phyloP scores from a whole-genome alignment of 2,888 invertebrate species.

The Drosophila tripunctata region DNA sequence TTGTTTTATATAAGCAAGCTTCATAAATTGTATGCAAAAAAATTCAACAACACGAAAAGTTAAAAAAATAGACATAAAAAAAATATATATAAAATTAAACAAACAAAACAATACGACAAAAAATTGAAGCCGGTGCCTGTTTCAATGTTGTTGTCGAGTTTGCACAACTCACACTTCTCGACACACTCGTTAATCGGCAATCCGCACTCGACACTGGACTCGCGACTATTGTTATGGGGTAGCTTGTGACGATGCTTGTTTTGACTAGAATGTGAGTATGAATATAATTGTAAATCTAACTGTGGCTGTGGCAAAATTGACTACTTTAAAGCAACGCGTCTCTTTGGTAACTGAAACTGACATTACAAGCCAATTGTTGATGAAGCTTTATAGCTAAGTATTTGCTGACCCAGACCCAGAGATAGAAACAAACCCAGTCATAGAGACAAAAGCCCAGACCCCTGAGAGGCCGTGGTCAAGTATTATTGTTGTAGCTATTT shows the following conservation, averaged over 20 bases:
- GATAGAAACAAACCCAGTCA: neutral
- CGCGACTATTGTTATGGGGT: neutral
- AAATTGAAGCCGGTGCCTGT: slow-evolving; percentile 50
- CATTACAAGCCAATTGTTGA: slow-evolving; percentile 37
- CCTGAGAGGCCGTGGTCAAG: slow-evolving; percentile 21
- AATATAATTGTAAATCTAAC: neutral
- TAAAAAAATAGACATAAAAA: neutral
- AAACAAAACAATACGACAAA: no score
- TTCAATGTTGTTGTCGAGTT: neutral
- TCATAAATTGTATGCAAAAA: slow-evolving; percentile 5
- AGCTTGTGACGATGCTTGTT: neutral
- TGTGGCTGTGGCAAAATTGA: slow-evolving; percentile 11
- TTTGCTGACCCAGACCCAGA: neutral
- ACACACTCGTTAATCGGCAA: no score
- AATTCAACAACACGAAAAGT: neutral
- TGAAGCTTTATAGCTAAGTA: slow-evolving; percentile 29
- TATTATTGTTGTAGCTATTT: slow-evolving; percentile 5
- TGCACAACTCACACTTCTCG: neutral
- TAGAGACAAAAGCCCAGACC: neutral
- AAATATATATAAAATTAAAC: neutral
- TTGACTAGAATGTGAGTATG: neutral
- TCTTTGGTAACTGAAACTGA: slow-evolving; percentile 62
- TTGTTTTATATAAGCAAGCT: slow-evolving; percentile 13
- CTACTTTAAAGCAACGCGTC: slow-evolving; percentile 61
- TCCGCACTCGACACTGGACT: neutral